Conservation (phyloP, 2,797 vertebrate genomes). For the Eulemur rubriventer region DNA sequence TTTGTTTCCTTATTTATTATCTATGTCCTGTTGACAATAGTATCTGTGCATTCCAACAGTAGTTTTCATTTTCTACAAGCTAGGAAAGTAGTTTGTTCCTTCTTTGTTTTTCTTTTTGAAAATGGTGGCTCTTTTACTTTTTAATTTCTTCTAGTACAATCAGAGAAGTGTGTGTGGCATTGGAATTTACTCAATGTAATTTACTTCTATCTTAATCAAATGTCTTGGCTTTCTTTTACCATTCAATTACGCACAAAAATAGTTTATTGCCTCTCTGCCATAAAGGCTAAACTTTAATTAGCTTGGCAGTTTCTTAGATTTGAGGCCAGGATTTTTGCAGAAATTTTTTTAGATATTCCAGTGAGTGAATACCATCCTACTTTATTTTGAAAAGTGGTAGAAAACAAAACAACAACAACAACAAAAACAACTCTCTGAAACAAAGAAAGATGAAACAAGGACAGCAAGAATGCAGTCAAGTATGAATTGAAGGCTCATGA, state of each 20-base stretch:
- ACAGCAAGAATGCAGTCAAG: background rate
- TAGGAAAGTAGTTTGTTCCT: background rate
- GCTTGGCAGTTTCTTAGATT: background rate
- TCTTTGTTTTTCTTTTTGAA: background rate
- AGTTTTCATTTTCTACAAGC: background rate
- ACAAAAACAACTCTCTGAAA: background rate
- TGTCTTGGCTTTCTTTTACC: background rate
- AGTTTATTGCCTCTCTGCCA: background rate
- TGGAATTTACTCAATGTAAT: background rate
- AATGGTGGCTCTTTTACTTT: background rate
- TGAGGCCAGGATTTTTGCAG: background rate
- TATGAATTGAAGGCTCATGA: background rate
- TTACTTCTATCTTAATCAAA: slow-evolving; percentile 13
- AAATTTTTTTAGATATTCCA: background rate
- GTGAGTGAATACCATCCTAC: background rate
- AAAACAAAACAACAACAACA: background rate
- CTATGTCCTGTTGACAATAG: background rate
- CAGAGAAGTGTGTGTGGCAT: background rate
- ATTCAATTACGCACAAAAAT: background rate
- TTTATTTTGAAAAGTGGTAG: background rate
- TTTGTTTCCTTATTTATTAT: background rate
- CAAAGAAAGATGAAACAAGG: background rate
- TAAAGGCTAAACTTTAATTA: slow-evolving; percentile 32
- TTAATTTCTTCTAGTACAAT: background rate
- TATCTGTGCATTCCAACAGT: background rate